A percentile compares a stretch with the other conserved stretches of the same genome.
Conservation (phyloP, 2,888 invertebrate species). For the Pelosia muscerda region DNA sequence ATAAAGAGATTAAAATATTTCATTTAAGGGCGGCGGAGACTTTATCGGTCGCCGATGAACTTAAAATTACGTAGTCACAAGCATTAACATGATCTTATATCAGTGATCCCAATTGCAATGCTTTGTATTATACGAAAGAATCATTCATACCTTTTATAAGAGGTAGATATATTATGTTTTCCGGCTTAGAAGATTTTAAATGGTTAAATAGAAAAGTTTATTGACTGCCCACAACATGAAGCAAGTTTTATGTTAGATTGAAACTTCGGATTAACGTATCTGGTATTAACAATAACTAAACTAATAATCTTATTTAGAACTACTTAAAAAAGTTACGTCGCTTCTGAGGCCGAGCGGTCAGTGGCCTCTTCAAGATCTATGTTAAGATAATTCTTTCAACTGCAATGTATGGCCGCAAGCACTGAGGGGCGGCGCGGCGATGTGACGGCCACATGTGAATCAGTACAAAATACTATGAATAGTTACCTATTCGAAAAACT, state of each 20-base stretch:
- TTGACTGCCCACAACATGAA: slow-evolving; percentile 16
- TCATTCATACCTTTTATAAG: neutral
- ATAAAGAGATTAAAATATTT: neutral
- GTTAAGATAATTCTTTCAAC: slow-evolving; percentile 83
- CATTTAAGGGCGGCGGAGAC: neutral
- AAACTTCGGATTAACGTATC: slow-evolving; percentile 34
- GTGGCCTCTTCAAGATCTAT: slow-evolving; percentile 77
- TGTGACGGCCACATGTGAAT: slow-evolving; percentile 58
- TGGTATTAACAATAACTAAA: slow-evolving; percentile 48
- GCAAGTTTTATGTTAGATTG: slow-evolving; percentile 27
- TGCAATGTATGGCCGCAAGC: slow-evolving; percentile 77
- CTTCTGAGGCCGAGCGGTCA: slow-evolving; percentile 70
- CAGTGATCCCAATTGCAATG: neutral
- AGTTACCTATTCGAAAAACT: slow-evolving; percentile 47
- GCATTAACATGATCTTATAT: neutral
- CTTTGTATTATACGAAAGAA: neutral
- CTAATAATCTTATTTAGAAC: slow-evolving; percentile 49
- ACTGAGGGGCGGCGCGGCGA: slow-evolving; percentile 57
- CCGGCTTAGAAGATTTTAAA: neutral
- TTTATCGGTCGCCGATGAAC: neutral
- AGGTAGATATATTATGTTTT: neutral
- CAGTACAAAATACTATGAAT: slow-evolving; percentile 53
- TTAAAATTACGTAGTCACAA: neutral
- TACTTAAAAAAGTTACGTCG: slow-evolving; percentile 58
- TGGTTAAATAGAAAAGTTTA: slow-evolving; percentile 16